Evolutionary conservation across 2,888 invertebrate genomes (phyloP), one percentile per base, ranked within the genome.

Genomic region (Icerya purchasi): DNA sequence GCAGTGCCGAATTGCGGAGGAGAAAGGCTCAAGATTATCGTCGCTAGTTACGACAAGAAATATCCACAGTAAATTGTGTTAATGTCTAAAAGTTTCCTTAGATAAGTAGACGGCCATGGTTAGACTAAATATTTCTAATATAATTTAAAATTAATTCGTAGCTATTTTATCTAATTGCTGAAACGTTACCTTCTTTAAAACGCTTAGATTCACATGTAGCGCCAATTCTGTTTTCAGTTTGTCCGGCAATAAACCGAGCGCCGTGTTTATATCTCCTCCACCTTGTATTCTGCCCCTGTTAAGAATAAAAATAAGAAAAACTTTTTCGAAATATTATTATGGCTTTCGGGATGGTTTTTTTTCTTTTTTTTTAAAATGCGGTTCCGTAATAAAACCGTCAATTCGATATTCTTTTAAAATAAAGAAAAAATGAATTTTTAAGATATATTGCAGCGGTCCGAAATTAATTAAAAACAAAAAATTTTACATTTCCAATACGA

Each of bases 221-320:
- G 94, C 94, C 65, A 96, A 77, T 73, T 96, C 94, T 50, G 94
- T 94, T 78, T 94, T 94, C 66, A 96, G 79, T 72, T 94, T 96
- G 71, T 94, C 94, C 1, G 94, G 94, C 62, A 96, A 77, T 36
- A 94, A 75, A 14, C 92, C 92, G 58, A 94, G 76, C 1, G 90
- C 91, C 1, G 93, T 92, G 70, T 93, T 93, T 70, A 94, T 94
- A 72, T 94, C 94, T 8, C 92, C 91, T 1, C 91, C 92, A 1
- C 94, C 94, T 72, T 92, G 92, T 68, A 94, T 92, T 57, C 93
- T 77, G 3, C 94, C 94, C 62, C 94, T 78, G 68, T 3, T 69
- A n/a, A n/a, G n/a, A n/a, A n/a, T n/a, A n/a, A n/a, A n/a, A n/a
- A n/a, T n/a, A n/a, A n/a, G n/a, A n/a, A n/a, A n/a, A n/a, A n/a